Conservation (phyloP, 2,797 vertebrate genomes). For the Lerista edwardsae region DNA sequence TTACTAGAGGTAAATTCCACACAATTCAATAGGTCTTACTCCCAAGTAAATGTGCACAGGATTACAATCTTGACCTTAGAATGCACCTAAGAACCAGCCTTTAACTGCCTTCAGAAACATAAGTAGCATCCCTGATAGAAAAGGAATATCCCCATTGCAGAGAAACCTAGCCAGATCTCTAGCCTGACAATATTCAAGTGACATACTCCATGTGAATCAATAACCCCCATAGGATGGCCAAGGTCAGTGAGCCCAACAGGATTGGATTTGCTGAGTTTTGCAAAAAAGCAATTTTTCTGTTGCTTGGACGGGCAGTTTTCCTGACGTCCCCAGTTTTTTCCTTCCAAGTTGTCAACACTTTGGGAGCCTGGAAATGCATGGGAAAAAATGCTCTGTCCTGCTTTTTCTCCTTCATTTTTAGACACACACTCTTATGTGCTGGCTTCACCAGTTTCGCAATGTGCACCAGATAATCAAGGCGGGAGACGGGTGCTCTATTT, state of each 20-base stretch:
- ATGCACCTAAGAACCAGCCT: background rate
- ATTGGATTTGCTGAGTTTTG: slow-evolving; percentile 62
- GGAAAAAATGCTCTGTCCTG: slow-evolving; percentile 1
- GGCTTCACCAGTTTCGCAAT: background rate
- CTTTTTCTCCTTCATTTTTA: background rate
- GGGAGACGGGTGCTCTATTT: background rate
- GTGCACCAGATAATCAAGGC: slow-evolving; percentile 12
- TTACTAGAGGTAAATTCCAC: background rate
- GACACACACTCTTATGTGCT: background rate
- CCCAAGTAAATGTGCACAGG: background rate
- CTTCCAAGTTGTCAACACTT: slow-evolving; percentile 29
- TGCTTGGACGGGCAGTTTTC: slow-evolving; percentile 51
- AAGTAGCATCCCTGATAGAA: background rate
- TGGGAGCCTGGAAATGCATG: background rate
- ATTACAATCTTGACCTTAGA: background rate
- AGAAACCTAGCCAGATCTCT: background rate
- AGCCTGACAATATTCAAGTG: slow-evolving; percentile 41
- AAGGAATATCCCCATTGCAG: background rate
- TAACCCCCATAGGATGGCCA: slow-evolving; percentile 44
- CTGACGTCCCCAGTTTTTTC: slow-evolving; percentile 41
- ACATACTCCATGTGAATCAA: slow-evolving; percentile 32
- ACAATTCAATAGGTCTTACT: background rate
- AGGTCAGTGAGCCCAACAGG: slow-evolving; percentile 56
- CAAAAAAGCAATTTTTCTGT: slow-evolving; percentile 52
- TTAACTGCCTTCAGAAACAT: background rate